A percentile compares a stretch with the other conserved stretches of the same genome.
These are phyloP conservation scores for Trogon surrucura DNA, from an alignment of 2,113 vertebrate genomes.

Conservation along the genomic window DNA sequence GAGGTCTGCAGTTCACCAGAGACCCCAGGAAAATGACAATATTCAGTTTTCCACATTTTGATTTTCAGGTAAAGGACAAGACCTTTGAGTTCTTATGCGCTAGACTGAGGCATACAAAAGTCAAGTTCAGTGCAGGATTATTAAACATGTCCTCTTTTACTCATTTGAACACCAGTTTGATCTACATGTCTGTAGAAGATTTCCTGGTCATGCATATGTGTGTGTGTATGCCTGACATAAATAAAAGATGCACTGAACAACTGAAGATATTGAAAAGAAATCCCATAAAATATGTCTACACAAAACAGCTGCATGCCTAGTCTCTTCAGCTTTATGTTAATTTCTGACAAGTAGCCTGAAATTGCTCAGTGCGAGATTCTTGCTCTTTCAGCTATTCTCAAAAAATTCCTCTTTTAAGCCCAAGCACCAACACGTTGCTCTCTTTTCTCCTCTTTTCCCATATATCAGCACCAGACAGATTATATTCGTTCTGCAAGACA, in stretches of 20 bases:
- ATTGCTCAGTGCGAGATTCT: background rate
- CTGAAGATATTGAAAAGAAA: background rate
- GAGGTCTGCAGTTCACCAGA: background rate
- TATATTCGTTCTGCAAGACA: background rate
- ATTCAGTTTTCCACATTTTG: background rate
- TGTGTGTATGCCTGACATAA: background rate
- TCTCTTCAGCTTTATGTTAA: background rate
- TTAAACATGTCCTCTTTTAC: background rate
- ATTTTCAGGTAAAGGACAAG: background rate
- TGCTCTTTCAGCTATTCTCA: background rate
- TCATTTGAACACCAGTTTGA: background rate
- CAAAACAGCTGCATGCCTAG: background rate
- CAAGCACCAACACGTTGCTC: rapidly evolving
- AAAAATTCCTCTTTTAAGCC: background rate
- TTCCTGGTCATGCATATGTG: background rate
- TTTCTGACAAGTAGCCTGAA: background rate
- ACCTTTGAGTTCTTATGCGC: background rate
- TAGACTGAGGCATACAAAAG: background rate
- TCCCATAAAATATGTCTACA: background rate
- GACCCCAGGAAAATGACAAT: background rate
- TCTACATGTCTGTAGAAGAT: background rate
- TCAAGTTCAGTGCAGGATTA: background rate
- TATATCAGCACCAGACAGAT: background rate
- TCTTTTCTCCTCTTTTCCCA: background rate
- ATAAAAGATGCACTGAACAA: background rate